Percentiles rank a stretch among this genome's conserved stretches.
These are phyloP conservation scores for Dyspetes luteomarginatus DNA, from an alignment of 2,888 invertebrate genomes.

Conservation along the genomic window DNA sequence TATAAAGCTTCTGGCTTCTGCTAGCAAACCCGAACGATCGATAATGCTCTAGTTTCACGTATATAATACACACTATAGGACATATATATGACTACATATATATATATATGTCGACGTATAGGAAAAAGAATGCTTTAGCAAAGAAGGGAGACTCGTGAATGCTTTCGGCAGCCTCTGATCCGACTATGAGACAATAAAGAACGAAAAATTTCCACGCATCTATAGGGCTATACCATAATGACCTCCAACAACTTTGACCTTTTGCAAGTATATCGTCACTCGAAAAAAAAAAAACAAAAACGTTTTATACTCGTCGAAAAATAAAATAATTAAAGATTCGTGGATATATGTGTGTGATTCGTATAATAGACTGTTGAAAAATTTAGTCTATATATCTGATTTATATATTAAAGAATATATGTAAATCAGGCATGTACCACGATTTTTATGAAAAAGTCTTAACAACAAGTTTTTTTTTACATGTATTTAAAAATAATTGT, in stretches of 20 bases:
- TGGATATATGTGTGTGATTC: too few species aligned
- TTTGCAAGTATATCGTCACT: too few species aligned
- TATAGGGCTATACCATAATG: background rate
- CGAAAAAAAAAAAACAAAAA: too few species aligned
- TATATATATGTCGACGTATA: background rate
- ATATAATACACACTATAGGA: conserved; percentile 25
- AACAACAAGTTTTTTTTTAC: too few species aligned
- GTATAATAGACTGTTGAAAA: too few species aligned
- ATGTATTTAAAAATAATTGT: too few species aligned
- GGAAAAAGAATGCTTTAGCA: background rate
- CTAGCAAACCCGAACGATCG: conserved; percentile 49
- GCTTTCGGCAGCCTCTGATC: conserved; percentile 18
- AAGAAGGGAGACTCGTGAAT: conserved; percentile 24
- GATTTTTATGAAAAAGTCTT: too few species aligned
- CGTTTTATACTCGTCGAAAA: too few species aligned
- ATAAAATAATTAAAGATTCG: too few species aligned
- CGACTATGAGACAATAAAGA: background rate
- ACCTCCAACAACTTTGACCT: background rate
- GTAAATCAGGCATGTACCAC: too few species aligned
- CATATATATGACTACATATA: conserved; percentile 1
- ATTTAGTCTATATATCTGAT: too few species aligned
- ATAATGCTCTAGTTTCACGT: conserved; percentile 59
- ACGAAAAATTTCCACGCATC: conserved; percentile 5
- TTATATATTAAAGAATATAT: too few species aligned
- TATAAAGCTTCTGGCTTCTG: conserved; percentile 59